Evolutionary conservation across 2,888 invertebrate species (phyloP), one percentile per base, ranked within the genome.

Genomic region (Gerris lacustris): DNA sequence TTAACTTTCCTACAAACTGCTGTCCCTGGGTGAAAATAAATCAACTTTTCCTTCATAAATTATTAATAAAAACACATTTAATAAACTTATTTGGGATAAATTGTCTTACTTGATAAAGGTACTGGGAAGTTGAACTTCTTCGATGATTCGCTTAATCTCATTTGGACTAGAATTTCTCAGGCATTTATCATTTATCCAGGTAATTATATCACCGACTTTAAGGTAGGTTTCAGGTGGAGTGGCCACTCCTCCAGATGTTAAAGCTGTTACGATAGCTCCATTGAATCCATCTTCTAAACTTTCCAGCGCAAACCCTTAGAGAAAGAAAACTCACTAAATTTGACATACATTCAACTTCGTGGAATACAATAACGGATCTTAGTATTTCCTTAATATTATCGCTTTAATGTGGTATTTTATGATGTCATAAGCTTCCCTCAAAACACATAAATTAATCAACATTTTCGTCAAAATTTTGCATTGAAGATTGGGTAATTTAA

Each of bases 161-260:
- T 64, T 64, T n/a, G 17, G 11, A 17, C 7, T n/a, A 9, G 31
- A 64, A 31, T 31, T 64, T 64, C 64, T 64, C 1, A 64, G 17
- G 5, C 64, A 64, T 31, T 17, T 64, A 18, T 64, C 64, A 18
- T 64, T 64, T 71, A 87, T 80, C 66, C 82, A 80, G 18, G 84
- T 80, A 73, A 86, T 79, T 76, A 83, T 83, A 78, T 87, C 87
- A 2, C 86, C 86, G 5, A 69, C 71, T 64, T 64, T 64, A 18
- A 64, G 17, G 7, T 64, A 9, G 17, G 18, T 9, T 55, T 55
- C 55, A 55, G 11, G 2, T 11, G 55, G 55, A 6, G 82, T 81
- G 72, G 81, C 80, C 68, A 87, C 80, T 67, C 84, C 80, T 11
- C 85, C 85, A 79, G 87, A 86, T 70, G 81, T 81, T n/a, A 86